These are phyloP conservation scores for Salvelinus fontinalis DNA, from an alignment of 2,113 vertebrate genomes.

Conservation along the genomic window DNA sequence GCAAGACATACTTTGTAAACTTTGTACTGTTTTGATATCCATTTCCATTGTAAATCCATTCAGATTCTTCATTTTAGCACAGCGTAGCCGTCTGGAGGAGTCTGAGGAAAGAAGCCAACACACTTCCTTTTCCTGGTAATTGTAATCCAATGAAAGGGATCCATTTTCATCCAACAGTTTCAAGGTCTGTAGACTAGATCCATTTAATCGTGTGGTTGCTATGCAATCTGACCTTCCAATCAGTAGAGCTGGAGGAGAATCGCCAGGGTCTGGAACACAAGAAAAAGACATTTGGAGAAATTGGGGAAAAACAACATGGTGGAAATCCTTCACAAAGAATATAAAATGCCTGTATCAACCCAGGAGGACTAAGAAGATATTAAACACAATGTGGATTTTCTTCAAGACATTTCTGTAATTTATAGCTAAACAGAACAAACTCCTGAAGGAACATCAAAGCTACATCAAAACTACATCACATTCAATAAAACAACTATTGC, in stretches of 20 bases:
- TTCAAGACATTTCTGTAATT: background rate
- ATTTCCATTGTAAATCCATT: conserved; percentile 78
- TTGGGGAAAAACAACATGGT: background rate
- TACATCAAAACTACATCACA: too few species aligned
- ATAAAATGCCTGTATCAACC: too few species aligned
- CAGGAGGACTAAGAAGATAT: background rate
- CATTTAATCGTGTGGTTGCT: conserved; percentile 82
- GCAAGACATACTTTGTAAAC: conserved; percentile 83
- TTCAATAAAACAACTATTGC: too few species aligned
- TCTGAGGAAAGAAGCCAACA: conserved; percentile 89
- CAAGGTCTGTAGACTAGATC: conserved; percentile 75
- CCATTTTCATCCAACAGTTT: conserved; percentile 77
- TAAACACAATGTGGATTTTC: background rate
- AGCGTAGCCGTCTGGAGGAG: conserved; percentile 83
- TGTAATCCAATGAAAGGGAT: conserved; percentile 83
- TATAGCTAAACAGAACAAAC: background rate
- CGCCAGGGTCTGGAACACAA: conserved; percentile 78
- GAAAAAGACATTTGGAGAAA: background rate
- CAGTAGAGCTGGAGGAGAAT: conserved; percentile 84
- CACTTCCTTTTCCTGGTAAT: conserved; percentile 80
- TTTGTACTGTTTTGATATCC: conserved; percentile 78
- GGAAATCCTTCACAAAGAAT: too few species aligned
- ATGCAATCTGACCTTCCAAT: conserved; percentile 81
- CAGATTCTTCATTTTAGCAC: conserved; percentile 77
- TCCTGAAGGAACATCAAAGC: too few species aligned